Conservation (phyloP, 1,140 invertebrate species). For the Ceratina japonica region DNA sequence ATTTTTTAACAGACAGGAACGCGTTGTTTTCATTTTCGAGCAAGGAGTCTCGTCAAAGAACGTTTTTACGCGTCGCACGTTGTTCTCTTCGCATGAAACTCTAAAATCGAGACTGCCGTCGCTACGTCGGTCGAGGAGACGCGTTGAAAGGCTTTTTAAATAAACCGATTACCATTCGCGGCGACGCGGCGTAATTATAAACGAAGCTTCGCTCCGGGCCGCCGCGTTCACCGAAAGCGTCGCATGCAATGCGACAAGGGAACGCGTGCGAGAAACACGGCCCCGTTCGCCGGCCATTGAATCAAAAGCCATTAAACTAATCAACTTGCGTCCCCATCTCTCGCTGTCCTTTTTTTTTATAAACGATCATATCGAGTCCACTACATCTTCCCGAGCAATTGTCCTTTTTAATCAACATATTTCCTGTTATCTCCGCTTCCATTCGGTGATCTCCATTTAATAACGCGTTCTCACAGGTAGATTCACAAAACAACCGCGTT, state of each 20-base stretch:
- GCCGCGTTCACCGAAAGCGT: slow-evolving; percentile 47
- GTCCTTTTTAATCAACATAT: too few species aligned
- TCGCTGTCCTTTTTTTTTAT: neutral
- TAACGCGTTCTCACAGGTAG: too few species aligned
- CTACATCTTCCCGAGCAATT: too few species aligned
- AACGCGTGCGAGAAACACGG: slow-evolving; percentile 13
- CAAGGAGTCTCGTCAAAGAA: too few species aligned
- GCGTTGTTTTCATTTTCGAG: too few species aligned
- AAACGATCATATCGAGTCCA: neutral
- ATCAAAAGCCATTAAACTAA: slow-evolving; percentile 63
- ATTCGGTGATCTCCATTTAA: too few species aligned
- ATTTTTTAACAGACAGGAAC: too few species aligned
- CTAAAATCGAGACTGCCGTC: neutral
- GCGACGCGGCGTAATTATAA: slow-evolving; percentile 46
- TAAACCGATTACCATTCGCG: slow-evolving; percentile 59
- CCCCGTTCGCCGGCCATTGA: slow-evolving; percentile 51
- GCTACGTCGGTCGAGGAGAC: neutral
- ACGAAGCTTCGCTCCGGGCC: slow-evolving; percentile 36
- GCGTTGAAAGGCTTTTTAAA: slow-evolving; percentile 52
- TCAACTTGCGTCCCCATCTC: slow-evolving; percentile 25
- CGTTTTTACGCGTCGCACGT: too few species aligned
- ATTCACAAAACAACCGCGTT: too few species aligned
- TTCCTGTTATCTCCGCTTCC: too few species aligned
- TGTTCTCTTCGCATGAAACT: neutral
- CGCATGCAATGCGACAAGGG: slow-evolving; percentile 60